Evolutionary conservation across 1,140 invertebrate species (phyloP), one percentile per base, ranked within the genome.

Genomic region (Drosophila setifemur): DNA sequence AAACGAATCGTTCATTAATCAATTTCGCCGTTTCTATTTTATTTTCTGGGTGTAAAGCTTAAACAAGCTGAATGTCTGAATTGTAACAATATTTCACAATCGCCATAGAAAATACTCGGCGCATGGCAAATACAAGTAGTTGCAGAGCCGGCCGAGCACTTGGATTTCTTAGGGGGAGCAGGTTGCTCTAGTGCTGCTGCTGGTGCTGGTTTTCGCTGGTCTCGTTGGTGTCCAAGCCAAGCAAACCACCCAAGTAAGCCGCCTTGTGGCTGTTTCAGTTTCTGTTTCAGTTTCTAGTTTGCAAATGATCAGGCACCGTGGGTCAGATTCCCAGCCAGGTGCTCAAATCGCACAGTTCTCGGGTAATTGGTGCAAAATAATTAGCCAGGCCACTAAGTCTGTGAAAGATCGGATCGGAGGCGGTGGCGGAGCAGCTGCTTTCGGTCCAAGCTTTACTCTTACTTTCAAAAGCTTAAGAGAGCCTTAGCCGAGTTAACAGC

Each of bases 401-500:
- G 16, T 26, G 23, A 52, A 58, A 23, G 11, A 39, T 26, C 23
- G 11, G n/a, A 18, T n/a, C n/a, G n/a, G n/a, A n/a, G n/a, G n/a
- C n/a, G n/a, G n/a, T n/a, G 26, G 16, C 23, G 33, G 35, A 60
- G 39, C 28, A 19, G 42, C 1, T 66, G 26, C 12, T 53, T 25
- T 4, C 14, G 35, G 45, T 33, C 55, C 48, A 44, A 19, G 44
- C 49, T 57, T 74, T 72, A 81, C 79, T 85, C 79, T 85, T 85
- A 85, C 75, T 85, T 86, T 86, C 75, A 86, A 79, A 86, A 75
- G 60, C 81, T 85, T 74, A 83, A 83, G 79, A 83, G 79, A 71
- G 31, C 29, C 42, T 18, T 21, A 19, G 39, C 11, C 26, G 23
- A 40, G 33, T 31, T 33, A 67, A 67, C 61, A 75, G 29, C 35